These are phyloP conservation scores for Hyla sarda DNA, from an alignment of 2,113 vertebrate species.

Conservation along the genomic window DNA sequence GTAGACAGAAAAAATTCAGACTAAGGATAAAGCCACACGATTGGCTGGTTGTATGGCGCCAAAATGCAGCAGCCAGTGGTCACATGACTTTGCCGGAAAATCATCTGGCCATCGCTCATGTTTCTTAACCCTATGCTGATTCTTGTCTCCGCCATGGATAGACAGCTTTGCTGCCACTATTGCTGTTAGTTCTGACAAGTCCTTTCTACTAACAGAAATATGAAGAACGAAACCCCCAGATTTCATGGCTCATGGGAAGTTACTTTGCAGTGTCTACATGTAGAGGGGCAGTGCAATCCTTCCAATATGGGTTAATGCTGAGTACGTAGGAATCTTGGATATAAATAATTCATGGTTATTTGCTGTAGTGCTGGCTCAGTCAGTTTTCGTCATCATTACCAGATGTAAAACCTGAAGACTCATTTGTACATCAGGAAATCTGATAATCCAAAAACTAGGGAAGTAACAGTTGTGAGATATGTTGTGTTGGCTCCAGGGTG, in stretches of 20 bases:
- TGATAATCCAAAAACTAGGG: conserved; percentile 9
- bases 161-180: too few relatives aligned
- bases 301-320: conserved; percentile 12
- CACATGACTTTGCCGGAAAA: too few relatives aligned
- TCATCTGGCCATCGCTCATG: too few relatives aligned
- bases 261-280: not conserved
- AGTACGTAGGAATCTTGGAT: not conserved
- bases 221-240: too few relatives aligned
- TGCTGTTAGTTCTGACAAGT: too few relatives aligned
- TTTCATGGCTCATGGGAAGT: not conserved
- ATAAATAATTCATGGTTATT: conserved; percentile 49
- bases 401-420: conserved; percentile 49
- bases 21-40: too few relatives aligned
- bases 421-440: conserved; percentile 55
- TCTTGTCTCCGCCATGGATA: too few relatives aligned
- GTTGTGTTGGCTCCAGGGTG: not conserved
- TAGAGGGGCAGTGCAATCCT: not conserved
- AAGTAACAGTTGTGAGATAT: not conserved
- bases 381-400: conserved; percentile 40
- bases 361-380: conserved; percentile 44
- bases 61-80: too few relatives aligned
- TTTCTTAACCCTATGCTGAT: too few relatives aligned
- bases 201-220: too few relatives aligned
- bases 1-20: too few relatives aligned
- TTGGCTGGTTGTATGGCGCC: too few relatives aligned